A percentile compares a stretch with the other conserved stretches of the same genome.
Conservation (phyloP, 2,113 vertebrate species). For the Ceuthmochares aereus region DNA sequence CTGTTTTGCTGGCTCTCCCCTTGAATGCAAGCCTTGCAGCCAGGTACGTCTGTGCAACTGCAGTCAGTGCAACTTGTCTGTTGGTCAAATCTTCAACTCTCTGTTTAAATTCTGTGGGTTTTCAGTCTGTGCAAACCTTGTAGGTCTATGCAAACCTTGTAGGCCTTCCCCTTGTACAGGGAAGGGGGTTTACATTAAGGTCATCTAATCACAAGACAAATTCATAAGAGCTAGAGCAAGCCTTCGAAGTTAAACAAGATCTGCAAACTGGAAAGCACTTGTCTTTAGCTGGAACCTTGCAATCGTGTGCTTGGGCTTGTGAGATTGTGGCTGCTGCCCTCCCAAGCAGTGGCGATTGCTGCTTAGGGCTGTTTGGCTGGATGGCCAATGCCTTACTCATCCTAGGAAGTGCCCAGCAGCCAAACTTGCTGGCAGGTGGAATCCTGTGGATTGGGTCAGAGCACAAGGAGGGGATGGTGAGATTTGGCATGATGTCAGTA, state of each 20-base stretch:
- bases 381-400: not conserved
- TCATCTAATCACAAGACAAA: not conserved
- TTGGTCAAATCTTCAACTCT: not conserved
- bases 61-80: not conserved
- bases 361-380: not conserved
- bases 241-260: not conserved
- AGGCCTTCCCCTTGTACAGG: no score
- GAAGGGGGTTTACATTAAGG: not conserved
- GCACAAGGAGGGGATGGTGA: fast-evolving
- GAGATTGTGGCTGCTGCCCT: not conserved
- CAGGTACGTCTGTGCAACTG: constrained; percentile 69
- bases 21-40: constrained; percentile 80
- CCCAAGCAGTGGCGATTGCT: no score
- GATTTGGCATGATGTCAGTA: not conserved
- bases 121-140: not conserved
- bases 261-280: not conserved
- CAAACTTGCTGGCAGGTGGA: not conserved
- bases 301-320: not conserved
- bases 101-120: not conserved
- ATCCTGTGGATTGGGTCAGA: not conserved
- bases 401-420: not conserved
- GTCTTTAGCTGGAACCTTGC: not conserved
- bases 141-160: not conserved
- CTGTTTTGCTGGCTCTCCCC: constrained; percentile 85
- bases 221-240: not conserved